A percentile compares a stretch with the other conserved stretches of the same genome.
These are phyloP conservation scores for Tetramorium bicarinatum DNA, from an alignment of 2,888 invertebrate genomes.

Conservation along the genomic window DNA sequence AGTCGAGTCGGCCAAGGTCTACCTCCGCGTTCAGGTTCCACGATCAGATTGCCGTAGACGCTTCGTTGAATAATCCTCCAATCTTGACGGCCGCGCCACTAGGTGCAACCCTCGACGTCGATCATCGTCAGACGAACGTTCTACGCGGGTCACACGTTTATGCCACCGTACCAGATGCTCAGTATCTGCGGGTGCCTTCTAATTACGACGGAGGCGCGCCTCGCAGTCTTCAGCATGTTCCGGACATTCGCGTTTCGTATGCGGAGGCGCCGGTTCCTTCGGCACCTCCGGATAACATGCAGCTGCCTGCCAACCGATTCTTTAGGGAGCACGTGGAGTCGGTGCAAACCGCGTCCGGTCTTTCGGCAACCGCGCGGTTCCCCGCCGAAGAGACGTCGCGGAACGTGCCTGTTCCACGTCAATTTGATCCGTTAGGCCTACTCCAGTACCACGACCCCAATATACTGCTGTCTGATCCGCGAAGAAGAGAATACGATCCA, in stretches of 20 bases:
- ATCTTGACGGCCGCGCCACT: constrained; percentile 1
- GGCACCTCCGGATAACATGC: background rate
- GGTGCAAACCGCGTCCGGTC: constrained; percentile 18
- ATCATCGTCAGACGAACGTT: constrained; percentile 43
- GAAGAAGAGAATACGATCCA: background rate
- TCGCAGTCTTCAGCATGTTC: constrained; percentile 7
- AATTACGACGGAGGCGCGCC: background rate
- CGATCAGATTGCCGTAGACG: background rate
- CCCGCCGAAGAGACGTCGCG: background rate
- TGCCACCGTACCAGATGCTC: constrained; percentile 1
- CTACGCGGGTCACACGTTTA: background rate
- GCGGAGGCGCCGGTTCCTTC: background rate
- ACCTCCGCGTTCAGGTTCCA: constrained; percentile 3
- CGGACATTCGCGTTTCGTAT: background rate
- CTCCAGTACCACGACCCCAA: constrained; percentile 8
- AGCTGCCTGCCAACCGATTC: constrained; percentile 8
- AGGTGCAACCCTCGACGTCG: background rate
- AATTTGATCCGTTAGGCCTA: background rate
- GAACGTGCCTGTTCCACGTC: background rate
- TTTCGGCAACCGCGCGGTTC: background rate
- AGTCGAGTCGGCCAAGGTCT: constrained; percentile 21
- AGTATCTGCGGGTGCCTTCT: constrained; percentile 13
- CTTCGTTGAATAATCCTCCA: constrained; percentile 2
- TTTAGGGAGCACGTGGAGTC: constrained; percentile 35
- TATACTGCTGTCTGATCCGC: background rate